phyloP scores from a whole-genome alignment of 2,888 invertebrate genomes.

The Coelopa pilipes region DNA sequence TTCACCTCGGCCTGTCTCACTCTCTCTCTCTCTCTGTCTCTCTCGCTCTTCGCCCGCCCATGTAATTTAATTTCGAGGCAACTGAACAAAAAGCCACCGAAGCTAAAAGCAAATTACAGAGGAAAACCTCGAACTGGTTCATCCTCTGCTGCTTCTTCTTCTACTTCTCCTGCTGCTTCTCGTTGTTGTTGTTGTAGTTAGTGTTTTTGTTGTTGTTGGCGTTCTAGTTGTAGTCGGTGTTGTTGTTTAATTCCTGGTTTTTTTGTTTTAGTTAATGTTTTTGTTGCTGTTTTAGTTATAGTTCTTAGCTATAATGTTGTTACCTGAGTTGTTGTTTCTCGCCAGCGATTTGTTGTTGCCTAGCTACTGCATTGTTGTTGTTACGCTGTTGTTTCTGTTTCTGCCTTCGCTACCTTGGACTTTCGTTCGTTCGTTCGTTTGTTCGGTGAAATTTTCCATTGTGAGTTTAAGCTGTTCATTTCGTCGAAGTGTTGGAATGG shows the following conservation, averaged over 20 bases:
- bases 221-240: constrained; percentile 2
- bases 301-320: not conserved
- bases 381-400: not conserved
- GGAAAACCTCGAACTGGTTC: not conserved
- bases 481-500: too few relatives aligned
- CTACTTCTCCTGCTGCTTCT: not conserved
- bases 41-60: constrained; percentile 9
- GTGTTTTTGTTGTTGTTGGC: not conserved
- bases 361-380: too few relatives aligned
- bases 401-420: too few relatives aligned
- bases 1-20: too few relatives aligned
- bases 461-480: not conserved
- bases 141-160: not conserved
- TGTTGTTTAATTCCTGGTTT: not conserved
- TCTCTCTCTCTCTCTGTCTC: too few relatives aligned
- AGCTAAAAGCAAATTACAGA: constrained; percentile 30
- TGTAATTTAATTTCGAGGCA: constrained; percentile 21
- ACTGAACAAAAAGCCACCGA: constrained; percentile 28
- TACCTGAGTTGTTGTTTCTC: not conserved
- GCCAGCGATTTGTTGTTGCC: too few relatives aligned
- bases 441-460: not conserved
- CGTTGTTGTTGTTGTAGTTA: constrained; percentile 3
- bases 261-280: not conserved
- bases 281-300: not conserved
- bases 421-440: too few relatives aligned